Evolutionary conservation across 2,797 vertebrate species (phyloP), one percentile per base, ranked within the genome.

Genomic region (Arctocebus calabarensis): DNA sequence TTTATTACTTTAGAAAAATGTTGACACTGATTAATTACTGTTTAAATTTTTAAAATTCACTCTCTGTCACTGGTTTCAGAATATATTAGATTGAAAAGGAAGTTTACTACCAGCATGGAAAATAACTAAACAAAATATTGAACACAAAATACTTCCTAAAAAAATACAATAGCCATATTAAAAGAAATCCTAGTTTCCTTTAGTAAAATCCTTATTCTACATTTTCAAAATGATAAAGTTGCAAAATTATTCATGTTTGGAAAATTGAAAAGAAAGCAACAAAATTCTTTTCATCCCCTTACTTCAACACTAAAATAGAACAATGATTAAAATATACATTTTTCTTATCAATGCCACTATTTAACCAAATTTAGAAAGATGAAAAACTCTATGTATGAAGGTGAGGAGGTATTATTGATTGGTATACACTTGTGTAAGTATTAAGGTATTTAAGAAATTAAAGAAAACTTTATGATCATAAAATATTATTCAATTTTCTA

Each of bases 1-100:
- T 87, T 71, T 83, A 86, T 92, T 91, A 84, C 70, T 90, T 97
- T 70, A 91, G 48, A 70, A 92, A 94, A 9, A 32, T 34, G 27
- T 79, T 97, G 82, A 90, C 2, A 79, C 27, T 77, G 45, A 48
- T 91, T 70, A 68, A 90, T 37, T 59, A 29, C 12, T 77, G 81
- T 59, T 81, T 78, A 61, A 70, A 57, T 52, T 68, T 95, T 93
- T 66, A 82, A 90, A 83, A 90, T 77, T 82, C 11, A 79, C n/a
- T 61, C 96, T 52, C 7, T 66, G 25, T 84, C 55, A 84, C 14
- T 75, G 13, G 74, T 96, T 92, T 95, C 29, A 82, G 16, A 7
- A 84, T 59, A 84, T 85, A 83, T 20, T 43, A 43, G 16, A 37
- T 52, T 34, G 16, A 91, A 91, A 91, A 88, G 34, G 83, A 71